Base-by-base conservation (phyloP, 2,888 invertebrate species). In the Caenorhabditis afra region DNA sequence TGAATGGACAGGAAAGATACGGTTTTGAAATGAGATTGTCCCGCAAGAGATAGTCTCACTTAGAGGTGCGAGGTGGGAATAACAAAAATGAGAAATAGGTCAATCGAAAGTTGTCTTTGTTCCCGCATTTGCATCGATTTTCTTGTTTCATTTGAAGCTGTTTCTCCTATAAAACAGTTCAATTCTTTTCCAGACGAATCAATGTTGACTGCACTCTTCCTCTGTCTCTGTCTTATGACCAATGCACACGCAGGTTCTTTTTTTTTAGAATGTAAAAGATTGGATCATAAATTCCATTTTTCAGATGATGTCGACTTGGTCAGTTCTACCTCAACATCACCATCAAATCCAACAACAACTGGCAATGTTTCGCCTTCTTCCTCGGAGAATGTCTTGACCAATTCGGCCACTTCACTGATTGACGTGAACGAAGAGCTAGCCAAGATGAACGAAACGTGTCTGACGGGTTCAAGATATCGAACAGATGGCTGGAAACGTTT, bases 381-480 rank as follows among this genome's bases (percentile, higher is more conserved):
- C 11, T 37, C 37, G 37, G 37, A 37, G n/a, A n/a, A n/a, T n/a
- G n/a, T n/a, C 37, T 37, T n/a, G 53, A n/a, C 29, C 29, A 53
- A 23, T 22, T 29, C 12, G 39, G 22, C 67, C 11, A 11, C 67
- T 58, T 16, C 41, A 58, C 53, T 16, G 37, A 37, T 55, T 39
- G 55, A 39, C 14, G 39, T 70, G 8, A 45, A 55, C 3, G 50
- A 57, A 8, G 77, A 70, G 77, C 70, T 77, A 14, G n/a, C 37
- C 67, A 71, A 77, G 67, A 52, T 77, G 23, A 53, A 70, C 49
- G 18, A 37, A 37, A 22, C 62, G 12, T 77, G 77, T 47, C 11
- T 77, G n/a, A 77, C 39, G 1, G 18, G 22, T n/a, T 0, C 23
- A 14, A 61, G 64, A 77, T 29, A 37, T 39, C 49, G 77, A 77